Conservation (phyloP, 2,888 invertebrate genomes). For the Melipona beecheii region DNA sequence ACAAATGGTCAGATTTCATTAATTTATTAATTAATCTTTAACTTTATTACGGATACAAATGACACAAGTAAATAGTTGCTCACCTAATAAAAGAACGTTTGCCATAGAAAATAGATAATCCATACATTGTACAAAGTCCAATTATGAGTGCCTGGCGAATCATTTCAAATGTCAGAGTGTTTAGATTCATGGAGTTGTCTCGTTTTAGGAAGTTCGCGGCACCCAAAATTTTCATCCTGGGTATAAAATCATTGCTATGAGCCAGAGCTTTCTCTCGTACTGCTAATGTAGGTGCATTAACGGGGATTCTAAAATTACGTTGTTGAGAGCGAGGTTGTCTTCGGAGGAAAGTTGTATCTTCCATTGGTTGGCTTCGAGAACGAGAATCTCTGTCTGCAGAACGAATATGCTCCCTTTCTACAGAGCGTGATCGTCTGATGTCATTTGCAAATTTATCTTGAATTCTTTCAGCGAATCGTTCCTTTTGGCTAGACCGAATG, state of each 20-base stretch:
- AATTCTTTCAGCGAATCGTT: conserved; percentile 14
- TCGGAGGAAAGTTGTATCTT: conserved; percentile 4
- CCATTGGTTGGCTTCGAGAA: background rate
- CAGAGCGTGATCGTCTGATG: conserved; percentile 15
- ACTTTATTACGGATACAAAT: background rate
- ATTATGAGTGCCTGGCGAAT: conserved; percentile 73
- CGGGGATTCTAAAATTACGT: background rate
- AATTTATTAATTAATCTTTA: background rate
- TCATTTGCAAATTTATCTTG: conserved; percentile 18
- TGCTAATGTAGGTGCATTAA: conserved; percentile 9
- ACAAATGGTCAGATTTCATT: conserved; percentile 19
- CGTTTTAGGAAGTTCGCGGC: background rate
- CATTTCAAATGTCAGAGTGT: conserved; percentile 60
- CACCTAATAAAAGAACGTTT: conserved; percentile 75
- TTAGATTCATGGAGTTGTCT: conserved; percentile 40
- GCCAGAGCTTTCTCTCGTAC: conserved; percentile 12
- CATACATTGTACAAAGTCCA: conserved; percentile 76
- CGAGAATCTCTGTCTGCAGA: conserved; percentile 4
- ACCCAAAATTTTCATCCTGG: background rate
- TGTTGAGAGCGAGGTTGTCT: background rate
- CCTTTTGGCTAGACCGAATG: conserved; percentile 9
- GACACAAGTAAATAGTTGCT: conserved; percentile 29
- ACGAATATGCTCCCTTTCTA: conserved; percentile 10
- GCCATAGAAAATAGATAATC: conserved; percentile 72
- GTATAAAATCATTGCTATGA: conserved; percentile 1